Percentiles rank a stretch among this genome's conserved stretches.
These are phyloP conservation scores for Cantharis rustica DNA, from an alignment of 2,888 invertebrate genomes.

Conservation along the genomic window DNA sequence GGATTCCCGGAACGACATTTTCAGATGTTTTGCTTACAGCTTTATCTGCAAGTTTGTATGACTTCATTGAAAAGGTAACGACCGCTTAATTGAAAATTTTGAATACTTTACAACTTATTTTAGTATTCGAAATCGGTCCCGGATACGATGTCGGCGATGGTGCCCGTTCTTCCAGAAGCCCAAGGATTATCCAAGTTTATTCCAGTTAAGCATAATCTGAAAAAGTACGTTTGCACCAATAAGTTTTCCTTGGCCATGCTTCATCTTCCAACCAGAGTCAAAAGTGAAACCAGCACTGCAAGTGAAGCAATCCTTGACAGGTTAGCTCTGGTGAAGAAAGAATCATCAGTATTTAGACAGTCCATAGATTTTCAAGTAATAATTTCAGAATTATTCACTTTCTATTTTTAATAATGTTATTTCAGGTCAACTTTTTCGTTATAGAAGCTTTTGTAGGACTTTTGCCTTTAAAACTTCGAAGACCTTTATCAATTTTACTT, in stretches of 20 bases:
- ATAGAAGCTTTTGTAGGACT: background rate
- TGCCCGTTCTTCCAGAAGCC: slow-evolving; percentile 4
- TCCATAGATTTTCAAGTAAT: slow-evolving; percentile 8
- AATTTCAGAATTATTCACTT: background rate
- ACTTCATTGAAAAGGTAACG: background rate
- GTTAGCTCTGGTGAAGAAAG: background rate
- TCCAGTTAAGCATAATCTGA: background rate
- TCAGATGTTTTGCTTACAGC: background rate
- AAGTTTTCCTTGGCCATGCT: slow-evolving; percentile 4
- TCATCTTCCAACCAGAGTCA: background rate
- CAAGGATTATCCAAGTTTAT: background rate
- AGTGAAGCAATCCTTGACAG: background rate
- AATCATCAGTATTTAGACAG: background rate
- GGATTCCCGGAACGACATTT: background rate
- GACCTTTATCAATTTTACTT: slow-evolving; percentile 53
- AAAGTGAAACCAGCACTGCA: background rate
- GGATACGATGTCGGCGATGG: background rate
- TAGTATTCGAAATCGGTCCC: slow-evolving; percentile 1
- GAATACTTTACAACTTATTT: background rate
- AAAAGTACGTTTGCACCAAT: background rate
- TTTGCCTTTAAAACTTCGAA: slow-evolving; percentile 2
- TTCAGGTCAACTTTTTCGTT: slow-evolving; percentile 10
- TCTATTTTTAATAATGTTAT: background rate
- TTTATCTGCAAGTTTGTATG: background rate
- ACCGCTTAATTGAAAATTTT: background rate